Evolutionary conservation across 2,888 invertebrate genomes (phyloP), one percentile per base, ranked within the genome.

Genomic region (Gordius sp.): DNA sequence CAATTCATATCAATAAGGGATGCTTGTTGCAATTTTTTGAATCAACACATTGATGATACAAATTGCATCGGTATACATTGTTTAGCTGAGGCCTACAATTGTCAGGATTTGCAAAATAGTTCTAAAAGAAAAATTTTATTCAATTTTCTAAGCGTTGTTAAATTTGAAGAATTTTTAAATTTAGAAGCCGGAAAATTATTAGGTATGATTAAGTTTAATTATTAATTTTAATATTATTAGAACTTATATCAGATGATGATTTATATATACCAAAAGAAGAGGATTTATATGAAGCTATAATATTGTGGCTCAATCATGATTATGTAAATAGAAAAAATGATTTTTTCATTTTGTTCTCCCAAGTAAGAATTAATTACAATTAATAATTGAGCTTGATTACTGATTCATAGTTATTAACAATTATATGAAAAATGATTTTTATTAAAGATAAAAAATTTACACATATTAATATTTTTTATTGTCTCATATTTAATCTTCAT

Each of bases 21-120:
- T 59, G 70, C 71, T 2, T 70, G 71, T 58, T 70, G 71, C 60
- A 62, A 63, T 25, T 72, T 69, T 60, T 62, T 71, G 58, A 68
- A 69, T 59, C 62, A 65, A 47, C 68, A 72, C 62, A 71, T 72
- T 68, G 71, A 72, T 61, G 66, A 67, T 23, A 64, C 65, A 8
- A 74, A 74, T 63, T 72, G 72, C 62, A 63, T 74, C 24, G 72
- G 72, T 2, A 72, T 73, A 55, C 72, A 72, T 64, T 70, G 71
- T 60, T 71, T 74, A 62, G 71, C 73, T 24, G 70, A 73, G 59
- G 64, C 70, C 20, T 72, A 73, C 63, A 68, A 69, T 28, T 73
- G 73, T 61, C 64, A 63, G 18, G 68, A 69, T 39, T 65, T 74
- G n/a, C 68, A 68, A 59, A 63, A 66, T 16, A 68, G 68, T 60